phyloP scores from a whole-genome alignment of 2,113 vertebrate genomes.

The Zeus faber region DNA sequence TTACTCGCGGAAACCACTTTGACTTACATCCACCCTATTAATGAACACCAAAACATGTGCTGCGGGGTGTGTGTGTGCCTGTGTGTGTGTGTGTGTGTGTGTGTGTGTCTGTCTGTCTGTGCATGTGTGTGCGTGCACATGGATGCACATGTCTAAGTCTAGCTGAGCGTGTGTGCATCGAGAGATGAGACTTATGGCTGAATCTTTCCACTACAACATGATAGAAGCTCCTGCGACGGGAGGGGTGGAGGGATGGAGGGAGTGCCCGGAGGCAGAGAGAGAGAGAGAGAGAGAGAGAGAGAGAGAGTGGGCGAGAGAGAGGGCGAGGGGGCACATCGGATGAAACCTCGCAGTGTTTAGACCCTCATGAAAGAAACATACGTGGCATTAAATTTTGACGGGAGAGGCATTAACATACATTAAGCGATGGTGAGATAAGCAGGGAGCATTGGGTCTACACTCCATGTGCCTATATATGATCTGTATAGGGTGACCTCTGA shows the following conservation, averaged over 20 bases:
- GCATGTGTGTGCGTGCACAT: background rate
- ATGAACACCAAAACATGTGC: background rate
- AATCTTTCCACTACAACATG: constrained; percentile 13
- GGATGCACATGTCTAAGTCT: constrained; percentile 11
- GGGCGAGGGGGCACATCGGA: constrained; percentile 1
- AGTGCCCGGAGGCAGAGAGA: background rate
- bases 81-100: background rate
- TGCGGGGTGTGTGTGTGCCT: background rate
- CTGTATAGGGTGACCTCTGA: too few species aligned
- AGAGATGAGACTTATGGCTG: constrained; percentile 32
- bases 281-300: background rate
- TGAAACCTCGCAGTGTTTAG: constrained; percentile 28
- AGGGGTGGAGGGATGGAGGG: background rate
- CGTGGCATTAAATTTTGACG: constrained; percentile 25
- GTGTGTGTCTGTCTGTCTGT: background rate
- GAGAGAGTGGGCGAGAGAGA: constrained; percentile 1
- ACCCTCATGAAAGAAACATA: constrained; percentile 14
- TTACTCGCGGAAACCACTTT: constrained; percentile 31
- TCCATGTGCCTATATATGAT: too few species aligned
- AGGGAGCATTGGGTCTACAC: too few species aligned
- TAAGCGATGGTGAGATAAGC: constrained; percentile 29
- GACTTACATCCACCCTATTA: constrained; percentile 16
- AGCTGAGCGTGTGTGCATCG: constrained; percentile 30
- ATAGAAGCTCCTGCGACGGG: constrained; percentile 17
- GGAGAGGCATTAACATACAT: constrained; percentile 22